Evolutionary conservation across 1,140 invertebrate species (phyloP).

Genomic region (Drosophila triauraria): DNA sequence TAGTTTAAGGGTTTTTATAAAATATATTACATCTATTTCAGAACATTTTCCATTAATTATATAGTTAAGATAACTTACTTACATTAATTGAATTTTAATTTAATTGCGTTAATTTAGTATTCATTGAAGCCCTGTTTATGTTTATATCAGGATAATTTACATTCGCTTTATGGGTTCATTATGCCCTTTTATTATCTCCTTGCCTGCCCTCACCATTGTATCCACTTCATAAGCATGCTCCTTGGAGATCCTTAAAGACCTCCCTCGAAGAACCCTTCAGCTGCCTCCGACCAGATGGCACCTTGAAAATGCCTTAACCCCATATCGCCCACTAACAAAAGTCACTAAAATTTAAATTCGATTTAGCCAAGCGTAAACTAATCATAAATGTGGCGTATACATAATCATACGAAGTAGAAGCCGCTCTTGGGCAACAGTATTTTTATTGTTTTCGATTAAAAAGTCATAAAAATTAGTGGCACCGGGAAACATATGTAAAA

Average conservation of each 20-base stretch:
- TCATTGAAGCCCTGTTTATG: neutral
- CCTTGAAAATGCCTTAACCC: conserved; percentile 2
- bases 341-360: conserved; percentile 48
- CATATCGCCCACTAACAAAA: conserved; percentile 8
- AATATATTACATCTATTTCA: too few relatives aligned
- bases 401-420: conserved; percentile 49
- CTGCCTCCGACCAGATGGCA: conserved; percentile 37
- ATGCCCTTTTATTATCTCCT: neutral
- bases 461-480: conserved; percentile 67
- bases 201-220: neutral
- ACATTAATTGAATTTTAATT: too few relatives aligned
- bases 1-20: too few relatives aligned
- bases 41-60: too few relatives aligned
- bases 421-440: conserved; percentile 21
- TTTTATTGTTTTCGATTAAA: conserved; percentile 83
- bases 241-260: neutral
- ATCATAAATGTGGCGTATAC: conserved; percentile 53
- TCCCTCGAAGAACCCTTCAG: conserved; percentile 18
- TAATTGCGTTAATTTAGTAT: neutral
- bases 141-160: neutral
- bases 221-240: neutral
- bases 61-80: neutral
- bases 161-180: neutral
- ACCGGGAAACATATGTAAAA: conserved; percentile 75
- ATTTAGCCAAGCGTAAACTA: conserved; percentile 69